phyloP scores from a whole-genome alignment of 2,888 invertebrate species.

The Troides helena region DNA sequence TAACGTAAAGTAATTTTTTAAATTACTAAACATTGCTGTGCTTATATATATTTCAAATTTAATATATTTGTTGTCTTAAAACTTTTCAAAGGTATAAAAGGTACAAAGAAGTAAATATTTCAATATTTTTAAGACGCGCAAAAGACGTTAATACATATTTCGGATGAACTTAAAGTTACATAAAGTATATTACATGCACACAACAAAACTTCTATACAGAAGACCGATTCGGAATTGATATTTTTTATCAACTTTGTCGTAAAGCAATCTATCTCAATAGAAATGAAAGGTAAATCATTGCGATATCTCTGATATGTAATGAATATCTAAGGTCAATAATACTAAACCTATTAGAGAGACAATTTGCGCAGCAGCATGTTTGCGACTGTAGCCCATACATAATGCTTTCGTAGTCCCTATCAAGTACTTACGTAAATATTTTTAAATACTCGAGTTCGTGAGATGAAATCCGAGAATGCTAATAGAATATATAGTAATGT shows the following conservation, averaged over 20 bases:
- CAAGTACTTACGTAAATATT: not conserved
- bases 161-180: not conserved
- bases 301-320: not conserved
- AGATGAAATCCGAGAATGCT: too few species aligned
- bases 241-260: not conserved
- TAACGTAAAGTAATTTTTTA: too few species aligned
- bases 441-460: not conserved
- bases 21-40: too few species aligned
- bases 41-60: too few species aligned
- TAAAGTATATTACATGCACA: not conserved
- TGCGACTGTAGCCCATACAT: too few species aligned
- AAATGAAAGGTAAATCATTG: conserved; percentile 3
- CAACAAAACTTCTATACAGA: not conserved
- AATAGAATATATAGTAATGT: too few species aligned
- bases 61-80: too few species aligned
- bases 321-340: not conserved
- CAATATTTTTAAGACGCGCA: not conserved
- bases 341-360: not conserved
- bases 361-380: not conserved
- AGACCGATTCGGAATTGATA: not conserved
- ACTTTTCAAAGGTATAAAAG: too few species aligned
- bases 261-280: not conserved
- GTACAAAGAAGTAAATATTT: too few species aligned
- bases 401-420: not conserved
- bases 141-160: not conserved